Percentiles rank a stretch among this genome's conserved stretches.
phyloP scores from a whole-genome alignment of 2,113 vertebrate genomes.

The Paedocypris sp. region DNA sequence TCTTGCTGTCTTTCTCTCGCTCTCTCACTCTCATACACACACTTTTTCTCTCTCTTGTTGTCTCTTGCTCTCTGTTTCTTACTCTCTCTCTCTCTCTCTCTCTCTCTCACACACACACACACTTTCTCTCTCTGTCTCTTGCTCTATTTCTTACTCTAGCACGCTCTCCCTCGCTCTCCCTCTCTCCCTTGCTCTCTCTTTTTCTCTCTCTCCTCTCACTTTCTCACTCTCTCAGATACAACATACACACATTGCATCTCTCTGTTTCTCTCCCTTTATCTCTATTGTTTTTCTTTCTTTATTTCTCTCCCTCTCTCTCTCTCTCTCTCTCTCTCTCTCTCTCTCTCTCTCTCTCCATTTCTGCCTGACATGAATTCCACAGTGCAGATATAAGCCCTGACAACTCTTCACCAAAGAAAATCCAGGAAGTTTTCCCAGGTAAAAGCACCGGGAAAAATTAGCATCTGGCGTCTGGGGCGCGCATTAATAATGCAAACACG shows the following conservation, averaged over 20 bases:
- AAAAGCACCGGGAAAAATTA: slow-evolving; percentile 57
- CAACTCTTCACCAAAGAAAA: slow-evolving; percentile 8
- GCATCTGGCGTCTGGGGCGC: slow-evolving; percentile 55
- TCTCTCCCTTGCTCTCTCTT: background rate
- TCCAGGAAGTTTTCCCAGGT: slow-evolving; percentile 43
- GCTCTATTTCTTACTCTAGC: background rate
- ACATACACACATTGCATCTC: too few relatives aligned
- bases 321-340: slow-evolving; percentile 1
- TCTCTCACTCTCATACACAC: background rate
- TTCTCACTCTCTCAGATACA: background rate
- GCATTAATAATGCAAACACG: slow-evolving; percentile 62
- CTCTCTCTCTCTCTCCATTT: background rate
- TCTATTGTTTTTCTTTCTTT: too few relatives aligned
- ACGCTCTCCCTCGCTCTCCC: background rate
- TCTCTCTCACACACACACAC: background rate
- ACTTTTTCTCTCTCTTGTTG: background rate
- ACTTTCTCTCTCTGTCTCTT: background rate
- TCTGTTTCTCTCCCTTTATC: background rate
- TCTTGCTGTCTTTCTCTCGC: background rate
- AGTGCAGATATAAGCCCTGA: slow-evolving; percentile 5
- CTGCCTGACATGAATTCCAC: background rate
- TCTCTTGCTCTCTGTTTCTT: too few relatives aligned
- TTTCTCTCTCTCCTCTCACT: background rate
- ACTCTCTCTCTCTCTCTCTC: background rate
- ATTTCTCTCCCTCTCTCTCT: background rate